Conservation (phyloP, 2,888 invertebrate species). For the Tipula vernalis region DNA sequence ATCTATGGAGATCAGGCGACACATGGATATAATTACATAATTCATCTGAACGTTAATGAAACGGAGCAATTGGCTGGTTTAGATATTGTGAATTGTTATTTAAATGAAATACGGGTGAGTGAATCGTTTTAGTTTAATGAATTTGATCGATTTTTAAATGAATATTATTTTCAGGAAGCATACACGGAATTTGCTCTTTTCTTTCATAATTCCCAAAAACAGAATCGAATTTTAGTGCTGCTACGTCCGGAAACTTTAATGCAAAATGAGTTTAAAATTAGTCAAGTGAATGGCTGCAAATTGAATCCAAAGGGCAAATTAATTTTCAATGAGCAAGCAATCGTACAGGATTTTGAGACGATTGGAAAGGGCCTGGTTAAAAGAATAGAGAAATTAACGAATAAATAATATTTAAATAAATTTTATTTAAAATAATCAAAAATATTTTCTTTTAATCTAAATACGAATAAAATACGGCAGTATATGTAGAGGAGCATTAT, state of each 20-base stretch:
- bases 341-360: slow-evolving; percentile 57
- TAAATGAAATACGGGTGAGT: slow-evolving; percentile 61
- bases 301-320: slow-evolving; percentile 30
- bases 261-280: slow-evolving; percentile 58
- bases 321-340: slow-evolving; percentile 47
- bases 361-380: slow-evolving; percentile 54
- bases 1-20: slow-evolving; percentile 8
- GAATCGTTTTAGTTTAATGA: background rate
- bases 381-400: slow-evolving; percentile 36
- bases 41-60: background rate
- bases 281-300: background rate
- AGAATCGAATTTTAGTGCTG: slow-evolving; percentile 67
- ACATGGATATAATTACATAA: background rate
- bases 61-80: slow-evolving; percentile 43
- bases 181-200: slow-evolving; percentile 72
- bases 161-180: slow-evolving; percentile 40
- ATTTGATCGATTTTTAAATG: background rate
- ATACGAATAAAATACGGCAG: slow-evolving; percentile 40
- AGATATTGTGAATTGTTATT: slow-evolving; percentile 57
- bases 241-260: slow-evolving; percentile 61
- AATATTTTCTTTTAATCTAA: background rate
- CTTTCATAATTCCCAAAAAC: slow-evolving; percentile 83
- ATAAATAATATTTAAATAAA: slow-evolving; percentile 11
- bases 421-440: background rate
- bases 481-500: slow-evolving; percentile 45